These are phyloP conservation scores for Bicyclus anynana DNA, from an alignment of 1,140 invertebrate species.

Conservation along the genomic window DNA sequence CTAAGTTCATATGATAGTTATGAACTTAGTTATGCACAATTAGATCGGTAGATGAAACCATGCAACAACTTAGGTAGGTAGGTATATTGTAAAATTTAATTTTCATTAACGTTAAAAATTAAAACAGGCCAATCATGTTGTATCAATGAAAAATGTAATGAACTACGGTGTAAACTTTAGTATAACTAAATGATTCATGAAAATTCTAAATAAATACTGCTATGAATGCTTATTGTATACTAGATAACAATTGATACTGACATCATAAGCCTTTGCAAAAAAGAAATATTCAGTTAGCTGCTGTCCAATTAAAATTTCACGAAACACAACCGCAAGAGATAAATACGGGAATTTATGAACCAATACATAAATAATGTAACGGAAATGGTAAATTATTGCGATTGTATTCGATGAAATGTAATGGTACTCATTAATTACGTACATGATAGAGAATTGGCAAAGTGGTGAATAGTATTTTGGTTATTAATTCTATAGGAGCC, in stretches of 20 bases:
- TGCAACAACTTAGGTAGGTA: conserved; percentile 2
- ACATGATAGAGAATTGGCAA: conserved; percentile 62
- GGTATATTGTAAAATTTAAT: background rate
- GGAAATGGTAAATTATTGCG: background rate
- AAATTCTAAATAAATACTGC: background rate
- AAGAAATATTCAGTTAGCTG: background rate
- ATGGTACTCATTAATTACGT: conserved; percentile 37
- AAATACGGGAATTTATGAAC: too few relatives aligned
- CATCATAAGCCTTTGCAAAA: background rate
- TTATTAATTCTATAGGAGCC: conserved; percentile 63
- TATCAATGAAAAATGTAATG: background rate
- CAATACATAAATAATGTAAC: background rate
- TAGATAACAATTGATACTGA: background rate
- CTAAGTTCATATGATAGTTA: too few relatives aligned
- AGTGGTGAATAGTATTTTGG: conserved; percentile 44
- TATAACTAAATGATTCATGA: background rate
- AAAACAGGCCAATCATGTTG: conserved; percentile 9
- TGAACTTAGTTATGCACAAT: background rate
- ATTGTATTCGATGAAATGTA: conserved; percentile 13
- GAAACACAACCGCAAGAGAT: background rate
- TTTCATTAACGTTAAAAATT: background rate
- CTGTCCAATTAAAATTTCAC: background rate
- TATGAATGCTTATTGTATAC: background rate
- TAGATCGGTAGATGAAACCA: conserved; percentile 1
- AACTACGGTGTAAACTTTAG: background rate